These are phyloP conservation scores for Drosophila formosana DNA, from an alignment of 2,888 invertebrate species.

Conservation along the genomic window DNA sequence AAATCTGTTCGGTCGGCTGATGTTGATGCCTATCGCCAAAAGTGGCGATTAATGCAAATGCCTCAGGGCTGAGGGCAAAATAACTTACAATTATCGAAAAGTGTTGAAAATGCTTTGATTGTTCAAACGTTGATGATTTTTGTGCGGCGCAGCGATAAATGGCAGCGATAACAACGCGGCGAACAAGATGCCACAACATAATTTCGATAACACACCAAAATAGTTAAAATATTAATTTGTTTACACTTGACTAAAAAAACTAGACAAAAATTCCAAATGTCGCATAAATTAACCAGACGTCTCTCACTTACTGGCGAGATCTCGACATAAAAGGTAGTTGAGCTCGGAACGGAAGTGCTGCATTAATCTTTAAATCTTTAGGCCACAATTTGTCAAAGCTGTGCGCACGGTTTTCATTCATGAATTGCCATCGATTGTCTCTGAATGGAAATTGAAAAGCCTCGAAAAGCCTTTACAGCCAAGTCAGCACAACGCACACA, in stretches of 20 bases:
- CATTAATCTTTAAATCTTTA: slow-evolving; percentile 64
- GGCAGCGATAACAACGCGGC: slow-evolving; percentile 33
- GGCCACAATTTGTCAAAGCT: slow-evolving; percentile 67
- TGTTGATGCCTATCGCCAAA: slow-evolving; percentile 67
- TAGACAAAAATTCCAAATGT: not conserved
- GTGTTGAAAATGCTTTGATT: slow-evolving; percentile 75
- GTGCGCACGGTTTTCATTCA: slow-evolving; percentile 59
- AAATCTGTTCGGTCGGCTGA: slow-evolving; percentile 51
- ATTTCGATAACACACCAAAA: slow-evolving; percentile 48
- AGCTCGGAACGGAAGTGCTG: slow-evolving; percentile 62
- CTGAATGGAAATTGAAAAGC: slow-evolving; percentile 71
- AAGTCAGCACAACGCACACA: slow-evolving; percentile 7
- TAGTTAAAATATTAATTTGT: slow-evolving; percentile 70
- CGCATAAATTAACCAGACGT: slow-evolving; percentile 46
- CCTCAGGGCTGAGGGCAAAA: slow-evolving; percentile 36
- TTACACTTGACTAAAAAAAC: slow-evolving; percentile 59
- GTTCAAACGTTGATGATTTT: slow-evolving; percentile 11
- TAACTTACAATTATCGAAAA: slow-evolving; percentile 76
- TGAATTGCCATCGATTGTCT: slow-evolving; percentile 55
- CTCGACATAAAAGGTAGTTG: not conserved
- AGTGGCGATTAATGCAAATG: slow-evolving; percentile 75
- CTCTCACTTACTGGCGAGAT: not conserved
- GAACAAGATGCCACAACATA: slow-evolving; percentile 38
- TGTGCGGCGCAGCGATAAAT: slow-evolving; percentile 42
- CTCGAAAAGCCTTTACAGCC: slow-evolving; percentile 25